Evolutionary conservation across 1,140 invertebrate species (phyloP).

Genomic region (Drosophila novamexicana): DNA sequence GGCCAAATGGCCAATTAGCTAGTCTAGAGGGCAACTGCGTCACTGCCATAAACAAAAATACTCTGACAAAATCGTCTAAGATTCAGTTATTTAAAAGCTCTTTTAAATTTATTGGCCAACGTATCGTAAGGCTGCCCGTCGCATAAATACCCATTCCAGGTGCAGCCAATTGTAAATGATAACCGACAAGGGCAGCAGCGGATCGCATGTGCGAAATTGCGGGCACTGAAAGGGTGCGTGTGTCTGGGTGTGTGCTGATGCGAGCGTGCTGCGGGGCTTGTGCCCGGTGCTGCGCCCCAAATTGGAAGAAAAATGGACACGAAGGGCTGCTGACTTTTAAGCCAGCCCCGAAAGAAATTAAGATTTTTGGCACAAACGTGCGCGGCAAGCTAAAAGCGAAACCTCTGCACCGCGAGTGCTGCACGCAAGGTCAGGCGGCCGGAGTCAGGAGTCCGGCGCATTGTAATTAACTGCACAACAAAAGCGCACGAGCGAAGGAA

Average conservation of each 20-base stretch:
- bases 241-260: conserved; percentile 6
- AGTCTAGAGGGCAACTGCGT: not conserved
- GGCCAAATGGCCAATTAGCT: not conserved
- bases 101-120: not conserved
- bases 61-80: not conserved
- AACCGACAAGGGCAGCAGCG: conserved; percentile 33
- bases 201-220: conserved; percentile 21
- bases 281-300: conserved; percentile 53
- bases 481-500: conserved; percentile 31
- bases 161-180: conserved; percentile 80
- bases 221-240: not conserved
- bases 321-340: conserved; percentile 49
- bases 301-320: conserved; percentile 59
- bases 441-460: conserved; percentile 17
- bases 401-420: conserved; percentile 56
- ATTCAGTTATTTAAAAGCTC: not conserved
- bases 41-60: not conserved
- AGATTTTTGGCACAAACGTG: conserved; percentile 80
- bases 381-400: conserved; percentile 58
- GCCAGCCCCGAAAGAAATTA: conserved; percentile 65
- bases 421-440: conserved; percentile 68
- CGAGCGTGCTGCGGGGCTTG: conserved; percentile 11
- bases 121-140: not conserved
- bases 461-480: conserved; percentile 75
- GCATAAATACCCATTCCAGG: conserved; percentile 27